A percentile compares a stretch with the other conserved stretches of the same genome.
phyloP scores from a whole-genome alignment of 2,888 invertebrate genomes.

The Phasia obesa region DNA sequence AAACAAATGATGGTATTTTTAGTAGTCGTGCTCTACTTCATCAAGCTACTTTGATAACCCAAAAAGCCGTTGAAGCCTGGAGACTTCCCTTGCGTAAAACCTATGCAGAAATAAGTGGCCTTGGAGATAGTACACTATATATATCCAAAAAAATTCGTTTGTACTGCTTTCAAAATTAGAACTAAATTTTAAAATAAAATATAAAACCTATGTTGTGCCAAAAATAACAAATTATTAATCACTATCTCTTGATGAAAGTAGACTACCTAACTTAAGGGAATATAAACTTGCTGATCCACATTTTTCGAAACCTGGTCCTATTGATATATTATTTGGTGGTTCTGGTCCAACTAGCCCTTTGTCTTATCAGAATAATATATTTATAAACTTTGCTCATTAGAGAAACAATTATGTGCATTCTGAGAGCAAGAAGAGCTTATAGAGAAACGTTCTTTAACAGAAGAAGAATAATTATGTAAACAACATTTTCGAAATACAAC shows the following conservation, averaged over 20 bases:
- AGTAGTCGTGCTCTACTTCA: constrained; percentile 45
- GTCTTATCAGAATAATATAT: constrained; percentile 18
- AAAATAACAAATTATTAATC: no score
- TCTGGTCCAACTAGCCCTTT: constrained; percentile 25
- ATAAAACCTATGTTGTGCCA: constrained; percentile 24
- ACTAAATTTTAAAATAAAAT: constrained; percentile 29
- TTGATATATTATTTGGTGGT: no score
- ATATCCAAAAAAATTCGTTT: constrained; percentile 21
- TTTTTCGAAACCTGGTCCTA: no score
- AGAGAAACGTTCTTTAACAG: constrained; percentile 1
- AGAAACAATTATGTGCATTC: constrained; percentile 32
- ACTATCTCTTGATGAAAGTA: no score
- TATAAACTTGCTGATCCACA: no score
- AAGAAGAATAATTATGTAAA: constrained; percentile 44
- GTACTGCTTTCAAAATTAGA: constrained; percentile 29
- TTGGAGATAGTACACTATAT: constrained; percentile 25
- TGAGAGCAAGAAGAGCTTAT: constrained; percentile 50
- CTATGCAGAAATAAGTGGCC: constrained; percentile 37
- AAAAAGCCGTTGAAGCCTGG: constrained; percentile 38
- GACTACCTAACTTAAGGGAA: no score
- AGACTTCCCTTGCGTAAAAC: constrained; percentile 20
- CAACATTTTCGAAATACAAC: constrained; percentile 43
- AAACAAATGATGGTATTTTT: constrained; percentile 23
- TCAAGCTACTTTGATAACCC: constrained; percentile 54
- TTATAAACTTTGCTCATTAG: constrained; percentile 39